A percentile compares a stretch with the other conserved stretches of the same genome.
Evolutionary conservation across 2,797 vertebrate genomes (phyloP).

Genomic region (Coendou prehensilis): DNA sequence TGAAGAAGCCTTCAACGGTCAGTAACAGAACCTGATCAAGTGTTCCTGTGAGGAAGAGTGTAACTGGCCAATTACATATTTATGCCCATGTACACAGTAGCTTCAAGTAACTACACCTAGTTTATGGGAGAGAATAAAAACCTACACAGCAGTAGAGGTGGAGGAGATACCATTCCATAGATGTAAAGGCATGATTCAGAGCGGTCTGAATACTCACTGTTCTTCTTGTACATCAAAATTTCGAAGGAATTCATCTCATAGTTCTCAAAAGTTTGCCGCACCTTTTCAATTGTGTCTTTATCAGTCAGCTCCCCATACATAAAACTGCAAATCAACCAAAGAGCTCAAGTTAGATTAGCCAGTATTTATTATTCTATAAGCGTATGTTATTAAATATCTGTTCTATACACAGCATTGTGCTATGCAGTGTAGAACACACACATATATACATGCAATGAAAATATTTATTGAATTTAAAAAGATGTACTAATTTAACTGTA

Average conservation of each 20-base stretch:
- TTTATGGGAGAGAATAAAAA: background rate
- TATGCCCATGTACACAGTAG: background rate
- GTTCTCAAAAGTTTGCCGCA: conserved; percentile 96
- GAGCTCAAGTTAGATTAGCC: conserved; percentile 74
- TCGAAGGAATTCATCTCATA: conserved; percentile 98
- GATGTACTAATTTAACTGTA: background rate
- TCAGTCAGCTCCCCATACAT: conserved; percentile 98
- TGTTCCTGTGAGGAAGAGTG: background rate
- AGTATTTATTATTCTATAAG: conserved; percentile 7
- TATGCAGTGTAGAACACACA: background rate
- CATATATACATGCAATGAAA: background rate
- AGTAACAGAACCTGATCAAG: background rate
- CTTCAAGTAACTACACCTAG: background rate
- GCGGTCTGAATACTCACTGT: conserved; percentile 92
- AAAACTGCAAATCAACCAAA: conserved; percentile 92
- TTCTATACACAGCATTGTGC: background rate
- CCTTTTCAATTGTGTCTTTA: conserved; percentile 95
- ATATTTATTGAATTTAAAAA: background rate
- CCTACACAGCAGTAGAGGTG: background rate
- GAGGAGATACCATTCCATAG: background rate
- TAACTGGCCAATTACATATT: background rate
- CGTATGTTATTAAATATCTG: background rate
- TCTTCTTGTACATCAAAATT: conserved; percentile 99
- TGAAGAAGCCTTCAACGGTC: background rate
- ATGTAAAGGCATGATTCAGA: background rate